Evolutionary conservation across 1,140 invertebrate genomes (phyloP), one percentile per base, ranked within the genome.

Genomic region (Oncopodura yosiiana): DNA sequence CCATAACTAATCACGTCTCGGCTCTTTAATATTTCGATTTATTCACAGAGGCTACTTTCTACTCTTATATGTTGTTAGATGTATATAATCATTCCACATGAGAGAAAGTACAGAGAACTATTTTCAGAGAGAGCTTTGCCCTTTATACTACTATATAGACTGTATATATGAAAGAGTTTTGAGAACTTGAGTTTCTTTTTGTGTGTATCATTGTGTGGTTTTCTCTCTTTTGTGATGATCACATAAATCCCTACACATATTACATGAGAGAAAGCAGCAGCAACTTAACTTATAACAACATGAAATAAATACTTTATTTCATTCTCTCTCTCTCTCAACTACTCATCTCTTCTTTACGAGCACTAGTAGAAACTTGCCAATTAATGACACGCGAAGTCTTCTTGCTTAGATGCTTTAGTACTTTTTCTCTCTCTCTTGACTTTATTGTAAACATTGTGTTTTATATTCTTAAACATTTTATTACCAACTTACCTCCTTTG

Each of bases 11-110:
- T 46, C 44, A 46, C 44, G 44, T 46, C 44, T 46, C 44, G 30
- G 27, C 44, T 30, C 44, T 46, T 46, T 46, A 46, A 46, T 46
- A 46, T 46, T 46, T 46, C 44, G 44, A 46, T 46, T 46, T 46
- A 46, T 46, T 46, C 34, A n/a, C n/a, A n/a, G n/a, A n/a, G n/a
- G n/a, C n/a, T n/a, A n/a, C n/a, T n/a, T n/a, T n/a, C n/a, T n/a
- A n/a, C n/a, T n/a, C n/a, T n/a, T n/a, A n/a, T n/a, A n/a, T 30
- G 34, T 46, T 46, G 30, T 30, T 30, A 30, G 44, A 30, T 46
- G 27, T 32, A 46, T 46, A 30, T 46, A 44, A 44, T 44, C 42
- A 44, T 44, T 44, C 42, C 42, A 44, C 42, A 44, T 44, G 44
- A 21, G 27, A 32, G 27, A 27, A n/a, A n/a, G n/a, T n/a, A n/a